Base-by-base conservation (phyloP, 1,140 invertebrate species). In the Meloidogyne chitwoodi region DNA sequence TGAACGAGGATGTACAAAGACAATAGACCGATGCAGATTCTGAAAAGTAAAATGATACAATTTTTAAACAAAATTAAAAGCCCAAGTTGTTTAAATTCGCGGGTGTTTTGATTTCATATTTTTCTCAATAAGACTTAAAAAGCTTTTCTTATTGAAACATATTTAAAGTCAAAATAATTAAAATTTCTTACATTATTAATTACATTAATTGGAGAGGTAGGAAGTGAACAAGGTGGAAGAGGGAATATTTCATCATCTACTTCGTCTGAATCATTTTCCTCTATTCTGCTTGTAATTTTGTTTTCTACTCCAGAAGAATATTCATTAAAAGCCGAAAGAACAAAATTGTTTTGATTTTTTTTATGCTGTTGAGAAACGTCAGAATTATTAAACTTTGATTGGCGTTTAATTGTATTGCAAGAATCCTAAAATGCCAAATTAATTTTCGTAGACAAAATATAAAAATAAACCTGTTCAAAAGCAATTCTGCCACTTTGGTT, bases 191-290 rank as follows among this genome's bases (percentile, higher is more conserved):
- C n/a, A n/a, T n/a, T n/a, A n/a, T n/a, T n/a, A n/a, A 2, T 22
- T 75, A 44, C 68, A 16, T 27, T 14, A 61, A 44, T 56, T 11
- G 66, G 75, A 12, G 75, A 26, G 10, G 31, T 38, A 56, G 31
- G 14, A 56, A 56, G 48, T 22, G 48, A 56, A 56, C 19, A 56
- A 8, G 48, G 48, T n/a, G 29, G 69, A 0, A 78, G 80, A 14
- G 85, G 85, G 26, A 87, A 84, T 44, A 80, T 78, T 41, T 87
- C 84, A 12, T 84, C 83, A 68, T 85, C 85, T 22, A 80, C 48
- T 66, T 84, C 82, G 68, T 85, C 85, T 19, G 83, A 84, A 68
- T 85, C 84, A 22, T 72, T 76, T 64, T 82, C 80, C 19, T 77
- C 80, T 31, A 66, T 38, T 26, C 24, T 48, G n/a, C 11, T 68